Percentiles rank a stretch among this genome's conserved stretches.
These are phyloP conservation scores for Cyclophora albipunctata DNA, from an alignment of 2,888 invertebrate genomes.

Conservation along the genomic window DNA sequence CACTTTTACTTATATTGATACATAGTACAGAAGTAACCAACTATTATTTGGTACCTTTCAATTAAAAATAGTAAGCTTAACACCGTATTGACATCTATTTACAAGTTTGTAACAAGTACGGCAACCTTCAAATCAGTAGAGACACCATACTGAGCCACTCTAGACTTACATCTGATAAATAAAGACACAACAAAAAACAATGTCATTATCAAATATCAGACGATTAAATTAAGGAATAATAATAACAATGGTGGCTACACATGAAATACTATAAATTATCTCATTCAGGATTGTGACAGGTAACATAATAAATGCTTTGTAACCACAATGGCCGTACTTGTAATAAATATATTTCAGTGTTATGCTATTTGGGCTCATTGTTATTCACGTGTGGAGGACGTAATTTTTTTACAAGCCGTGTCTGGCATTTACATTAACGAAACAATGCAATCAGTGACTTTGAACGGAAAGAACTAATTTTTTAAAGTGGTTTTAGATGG, in stretches of 20 bases:
- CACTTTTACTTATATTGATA: too few relatives aligned
- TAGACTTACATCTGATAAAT: too few relatives aligned
- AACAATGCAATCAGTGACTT: conserved; percentile 38
- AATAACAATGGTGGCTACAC: neutral
- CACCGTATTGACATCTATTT: too few relatives aligned
- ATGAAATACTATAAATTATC: conserved; percentile 11
- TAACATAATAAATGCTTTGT: conserved; percentile 15
- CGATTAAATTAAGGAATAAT: too few relatives aligned
- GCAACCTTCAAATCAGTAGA: too few relatives aligned
- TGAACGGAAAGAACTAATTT: conserved; percentile 42
- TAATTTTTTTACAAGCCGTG: conserved; percentile 36
- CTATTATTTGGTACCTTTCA: too few relatives aligned
- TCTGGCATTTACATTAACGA: conserved; percentile 25
- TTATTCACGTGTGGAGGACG: conserved; percentile 41
- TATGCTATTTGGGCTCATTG: conserved; percentile 25
- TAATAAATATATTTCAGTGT: conserved; percentile 18
- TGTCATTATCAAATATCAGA: too few relatives aligned
- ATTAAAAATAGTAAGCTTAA: too few relatives aligned
- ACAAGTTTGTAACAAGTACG: too few relatives aligned
- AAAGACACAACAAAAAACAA: too few relatives aligned
- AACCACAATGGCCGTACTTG: conserved; percentile 13
- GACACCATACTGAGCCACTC: too few relatives aligned
- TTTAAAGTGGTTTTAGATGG: conserved; percentile 30
- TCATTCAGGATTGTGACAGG: conserved; percentile 9
- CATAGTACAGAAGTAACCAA: too few relatives aligned